Percentiles rank a stretch among this genome's conserved stretches.
Evolutionary conservation across 2,797 vertebrate genomes (phyloP).

Genomic region (Crypturellus tataupa): DNA sequence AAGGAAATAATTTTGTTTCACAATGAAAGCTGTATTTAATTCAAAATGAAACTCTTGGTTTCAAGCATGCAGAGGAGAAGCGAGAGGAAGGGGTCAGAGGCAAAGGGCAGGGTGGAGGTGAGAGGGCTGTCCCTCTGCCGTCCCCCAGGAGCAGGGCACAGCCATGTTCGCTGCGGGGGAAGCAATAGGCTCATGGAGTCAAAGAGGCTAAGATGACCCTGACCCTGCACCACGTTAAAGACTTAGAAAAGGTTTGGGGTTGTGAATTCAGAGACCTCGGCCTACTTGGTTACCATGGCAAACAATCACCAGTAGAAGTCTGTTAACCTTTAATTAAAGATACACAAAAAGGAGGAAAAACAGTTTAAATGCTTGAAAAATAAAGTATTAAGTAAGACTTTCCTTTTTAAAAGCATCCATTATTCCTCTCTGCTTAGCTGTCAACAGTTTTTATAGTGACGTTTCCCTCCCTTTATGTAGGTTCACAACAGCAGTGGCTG

Average conservation of each 20-base stretch:
- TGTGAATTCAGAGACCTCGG: slow-evolving; percentile 51
- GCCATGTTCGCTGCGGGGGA: not conserved
- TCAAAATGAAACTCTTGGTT: slow-evolving; percentile 8
- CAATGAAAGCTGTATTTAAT: slow-evolving; percentile 5
- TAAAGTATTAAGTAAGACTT: slow-evolving; percentile 51
- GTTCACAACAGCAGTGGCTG: slow-evolving; percentile 6
- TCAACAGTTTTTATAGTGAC: not conserved
- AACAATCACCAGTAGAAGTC: slow-evolving; percentile 56
- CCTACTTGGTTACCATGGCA: slow-evolving; percentile 69
- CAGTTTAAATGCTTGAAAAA: slow-evolving; percentile 61
- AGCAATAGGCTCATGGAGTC: not conserved
- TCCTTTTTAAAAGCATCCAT: slow-evolving; percentile 19
- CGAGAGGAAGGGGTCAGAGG: not conserved
- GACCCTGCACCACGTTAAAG: not conserved
- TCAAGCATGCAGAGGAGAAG: not conserved
- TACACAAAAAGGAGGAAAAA: slow-evolving; percentile 62
- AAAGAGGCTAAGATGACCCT: not conserved
- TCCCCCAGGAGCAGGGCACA: not conserved
- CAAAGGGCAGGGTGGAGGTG: not conserved
- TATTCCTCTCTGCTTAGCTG: slow-evolving; percentile 43
- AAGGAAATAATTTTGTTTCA: slow-evolving; percentile 1
- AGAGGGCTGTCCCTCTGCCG: not conserved
- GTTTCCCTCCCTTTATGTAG: slow-evolving; percentile 31
- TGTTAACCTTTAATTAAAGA: slow-evolving; percentile 74
- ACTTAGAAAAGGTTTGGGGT: slow-evolving; percentile 51